Percentiles rank a stretch among this genome's conserved stretches.
Evolutionary conservation across 1,140 invertebrate species (phyloP).

Genomic region (Hormaphis cornu): DNA sequence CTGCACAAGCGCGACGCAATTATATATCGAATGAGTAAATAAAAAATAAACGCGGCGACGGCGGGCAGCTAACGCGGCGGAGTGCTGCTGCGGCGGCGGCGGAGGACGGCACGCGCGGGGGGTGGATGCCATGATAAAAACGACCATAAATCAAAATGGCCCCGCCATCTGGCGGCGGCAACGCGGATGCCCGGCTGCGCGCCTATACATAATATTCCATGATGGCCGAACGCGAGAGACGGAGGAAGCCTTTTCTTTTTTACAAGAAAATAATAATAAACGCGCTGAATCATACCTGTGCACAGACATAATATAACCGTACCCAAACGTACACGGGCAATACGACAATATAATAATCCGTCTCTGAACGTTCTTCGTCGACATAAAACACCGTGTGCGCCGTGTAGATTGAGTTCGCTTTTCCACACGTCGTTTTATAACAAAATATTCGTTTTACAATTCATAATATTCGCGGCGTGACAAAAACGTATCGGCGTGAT

Average conservation of each 20-base stretch:
- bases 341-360: too few relatives aligned
- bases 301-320: neutral
- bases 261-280: neutral
- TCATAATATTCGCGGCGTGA: too few relatives aligned
- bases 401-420: too few relatives aligned
- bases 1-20: too few relatives aligned
- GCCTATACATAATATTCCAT: slow-evolving; percentile 13
- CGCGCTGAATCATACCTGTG: neutral
- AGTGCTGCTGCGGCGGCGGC: neutral
- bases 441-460: too few relatives aligned
- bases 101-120: too few relatives aligned
- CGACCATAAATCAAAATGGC: slow-evolving; percentile 31
- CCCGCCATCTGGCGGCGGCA: slow-evolving; percentile 20
- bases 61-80: neutral
- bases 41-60: neutral
- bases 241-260: neutral
- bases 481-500: too few relatives aligned
- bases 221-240: slow-evolving; percentile 20
- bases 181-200: slow-evolving; percentile 16
- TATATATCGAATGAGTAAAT: neutral
- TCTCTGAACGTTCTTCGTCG: too few relatives aligned
- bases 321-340: too few relatives aligned
- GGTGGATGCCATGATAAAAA: slow-evolving; percentile 23
- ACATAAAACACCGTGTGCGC: too few relatives aligned
- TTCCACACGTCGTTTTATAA: too few relatives aligned